A percentile compares a stretch with the other conserved stretches of the same genome.
These are phyloP conservation scores for Falco novaeseelandiae DNA, from an alignment of 2,797 vertebrate species.

Conservation along the genomic window DNA sequence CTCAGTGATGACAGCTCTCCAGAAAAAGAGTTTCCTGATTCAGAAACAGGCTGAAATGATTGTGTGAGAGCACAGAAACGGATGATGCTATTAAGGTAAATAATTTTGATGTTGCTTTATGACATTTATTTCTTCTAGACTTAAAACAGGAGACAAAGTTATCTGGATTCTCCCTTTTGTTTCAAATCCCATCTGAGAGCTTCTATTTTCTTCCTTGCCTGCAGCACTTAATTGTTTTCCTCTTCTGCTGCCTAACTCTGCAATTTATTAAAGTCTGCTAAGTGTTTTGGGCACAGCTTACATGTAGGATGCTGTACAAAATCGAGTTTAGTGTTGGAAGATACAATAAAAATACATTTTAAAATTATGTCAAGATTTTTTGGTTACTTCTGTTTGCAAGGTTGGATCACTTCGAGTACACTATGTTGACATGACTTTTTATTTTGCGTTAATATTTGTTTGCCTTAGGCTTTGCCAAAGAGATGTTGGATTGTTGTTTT, in stretches of 20 bases:
- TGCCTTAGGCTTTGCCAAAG: neutral
- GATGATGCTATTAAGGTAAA: conserved; percentile 64
- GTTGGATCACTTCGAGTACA: neutral
- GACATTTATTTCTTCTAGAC: neutral
- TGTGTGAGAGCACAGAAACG: neutral
- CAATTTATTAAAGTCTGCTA: neutral
- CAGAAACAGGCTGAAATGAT: conserved; percentile 64
- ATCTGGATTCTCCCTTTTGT: neutral
- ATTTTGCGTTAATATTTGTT: neutral
- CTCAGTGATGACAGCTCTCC: conserved; percentile 74
- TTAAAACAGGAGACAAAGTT: neutral
- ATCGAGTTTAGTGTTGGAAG: neutral
- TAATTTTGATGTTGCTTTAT: neutral
- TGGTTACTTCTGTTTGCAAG: neutral
- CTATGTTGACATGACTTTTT: neutral
- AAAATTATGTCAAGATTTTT: neutral
- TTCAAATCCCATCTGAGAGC: neutral
- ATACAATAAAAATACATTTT: neutral
- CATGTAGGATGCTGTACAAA: neutral
- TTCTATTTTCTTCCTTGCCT: neutral
- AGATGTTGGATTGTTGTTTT: neutral
- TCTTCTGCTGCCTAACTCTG: neutral
- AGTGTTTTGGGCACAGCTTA: neutral
- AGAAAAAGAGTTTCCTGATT: conserved; percentile 65
- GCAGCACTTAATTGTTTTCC: neutral